Evolutionary conservation across 2,113 vertebrate genomes (phyloP).

Genomic region (Microcebus jonahi): DNA sequence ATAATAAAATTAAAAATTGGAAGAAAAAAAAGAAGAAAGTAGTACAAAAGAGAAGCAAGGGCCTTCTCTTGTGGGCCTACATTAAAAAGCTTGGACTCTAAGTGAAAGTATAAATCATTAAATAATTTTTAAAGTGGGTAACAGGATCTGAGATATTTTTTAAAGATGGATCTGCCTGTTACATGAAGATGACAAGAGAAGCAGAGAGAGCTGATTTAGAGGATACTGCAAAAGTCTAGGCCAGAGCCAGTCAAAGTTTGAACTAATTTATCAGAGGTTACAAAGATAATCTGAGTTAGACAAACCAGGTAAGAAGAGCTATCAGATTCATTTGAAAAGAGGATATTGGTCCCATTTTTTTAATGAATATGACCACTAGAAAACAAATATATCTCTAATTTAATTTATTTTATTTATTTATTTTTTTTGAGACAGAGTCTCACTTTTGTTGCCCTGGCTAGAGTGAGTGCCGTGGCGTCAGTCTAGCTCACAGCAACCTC

Average conservation of each 20-base stretch:
- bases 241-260: background rate
- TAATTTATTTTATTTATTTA: too few species aligned
- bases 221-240: conserved; percentile 9
- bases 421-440: too few species aligned
- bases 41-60: background rate
- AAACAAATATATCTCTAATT: conserved; percentile 8
- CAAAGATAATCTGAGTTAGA: background rate
- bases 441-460: too few species aligned
- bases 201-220: background rate
- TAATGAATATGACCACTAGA: conserved; percentile 23
- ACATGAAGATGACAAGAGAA: background rate
- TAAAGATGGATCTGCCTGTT: conserved; percentile 19
- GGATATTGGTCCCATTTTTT: background rate
- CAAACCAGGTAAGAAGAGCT: background rate
- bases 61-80: background rate
- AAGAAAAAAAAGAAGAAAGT: background rate
- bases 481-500: too few species aligned
- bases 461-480: too few species aligned
- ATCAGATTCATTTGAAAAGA: background rate
- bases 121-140: background rate
- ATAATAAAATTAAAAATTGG: too few species aligned
- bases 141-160: background rate
- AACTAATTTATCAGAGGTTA: background rate
- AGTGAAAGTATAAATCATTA: background rate
- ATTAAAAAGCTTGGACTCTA: background rate